phyloP scores from a whole-genome alignment of 2,797 vertebrate species.

The Notamacropus eugenii region DNA sequence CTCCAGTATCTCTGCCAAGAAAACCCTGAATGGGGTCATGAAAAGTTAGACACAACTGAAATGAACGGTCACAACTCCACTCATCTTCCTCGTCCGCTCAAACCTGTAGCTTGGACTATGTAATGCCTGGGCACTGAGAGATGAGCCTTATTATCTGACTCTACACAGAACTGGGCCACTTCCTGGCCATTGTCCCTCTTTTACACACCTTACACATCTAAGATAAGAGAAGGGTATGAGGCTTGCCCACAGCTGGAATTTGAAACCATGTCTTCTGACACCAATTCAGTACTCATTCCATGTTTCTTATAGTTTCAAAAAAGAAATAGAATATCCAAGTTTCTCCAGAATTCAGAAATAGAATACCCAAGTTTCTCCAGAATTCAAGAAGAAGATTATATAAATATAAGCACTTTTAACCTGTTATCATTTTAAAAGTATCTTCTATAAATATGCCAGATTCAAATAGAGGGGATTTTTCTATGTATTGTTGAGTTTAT shows the following conservation, averaged over 20 bases:
- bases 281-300: neutral
- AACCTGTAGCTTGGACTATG: neutral
- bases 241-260: neutral
- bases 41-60: neutral
- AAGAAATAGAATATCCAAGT: neutral
- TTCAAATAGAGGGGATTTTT: conserved; percentile 36
- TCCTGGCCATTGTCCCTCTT: neutral
- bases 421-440: neutral
- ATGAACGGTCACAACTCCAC: neutral
- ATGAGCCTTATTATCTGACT: neutral
- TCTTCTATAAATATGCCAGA: neutral
- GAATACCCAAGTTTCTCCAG: neutral
- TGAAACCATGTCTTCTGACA: neutral
- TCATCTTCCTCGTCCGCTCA: neutral
- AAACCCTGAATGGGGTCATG: neutral
- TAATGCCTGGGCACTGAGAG: neutral
- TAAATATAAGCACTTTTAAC: too few relatives aligned
- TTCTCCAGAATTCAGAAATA: neutral
- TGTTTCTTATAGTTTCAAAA: neutral
- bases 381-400: neutral
- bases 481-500: neutral
- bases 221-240: neutral
- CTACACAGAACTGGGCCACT: neutral
- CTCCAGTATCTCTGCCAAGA: neutral
- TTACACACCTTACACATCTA: neutral